Evolutionary conservation across 2,797 vertebrate genomes (phyloP).

Genomic region (Balearica regulorum): DNA sequence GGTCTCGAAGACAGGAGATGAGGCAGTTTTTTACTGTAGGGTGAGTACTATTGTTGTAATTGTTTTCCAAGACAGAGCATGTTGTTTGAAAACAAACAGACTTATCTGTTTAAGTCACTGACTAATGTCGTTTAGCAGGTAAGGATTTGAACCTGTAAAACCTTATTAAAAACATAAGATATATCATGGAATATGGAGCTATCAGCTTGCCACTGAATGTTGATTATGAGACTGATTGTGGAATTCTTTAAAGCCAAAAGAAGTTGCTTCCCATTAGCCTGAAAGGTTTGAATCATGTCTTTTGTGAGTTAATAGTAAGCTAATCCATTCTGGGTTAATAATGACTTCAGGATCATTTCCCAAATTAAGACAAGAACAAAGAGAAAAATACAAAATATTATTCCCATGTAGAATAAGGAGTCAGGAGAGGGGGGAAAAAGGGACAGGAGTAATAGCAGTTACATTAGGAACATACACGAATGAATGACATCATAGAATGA

Average conservation of each 20-base stretch:
- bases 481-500: neutral
- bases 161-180: neutral
- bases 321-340: slow-evolving; percentile 2
- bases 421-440: neutral
- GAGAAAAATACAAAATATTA: neutral
- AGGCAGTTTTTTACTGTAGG: slow-evolving; percentile 99
- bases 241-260: slow-evolving; percentile 13
- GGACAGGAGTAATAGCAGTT: neutral
- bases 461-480: neutral
- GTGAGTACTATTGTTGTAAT: slow-evolving; percentile 73
- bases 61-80: neutral
- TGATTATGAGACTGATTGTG: neutral
- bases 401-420: neutral
- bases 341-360: neutral
- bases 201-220: neutral
- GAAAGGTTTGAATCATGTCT: neutral
- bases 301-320: slow-evolving; percentile 4
- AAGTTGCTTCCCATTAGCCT: slow-evolving; percentile 3
- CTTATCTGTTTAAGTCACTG: slow-evolving; percentile 12
- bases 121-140: neutral
- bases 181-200: neutral
- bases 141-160: neutral
- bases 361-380: slow-evolving; percentile 24
- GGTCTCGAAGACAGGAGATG: slow-evolving; percentile 98
- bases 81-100: neutral